Base-by-base conservation (phyloP, 1,140 invertebrate genomes). In the Dendroctonus ponderosae region DNA sequence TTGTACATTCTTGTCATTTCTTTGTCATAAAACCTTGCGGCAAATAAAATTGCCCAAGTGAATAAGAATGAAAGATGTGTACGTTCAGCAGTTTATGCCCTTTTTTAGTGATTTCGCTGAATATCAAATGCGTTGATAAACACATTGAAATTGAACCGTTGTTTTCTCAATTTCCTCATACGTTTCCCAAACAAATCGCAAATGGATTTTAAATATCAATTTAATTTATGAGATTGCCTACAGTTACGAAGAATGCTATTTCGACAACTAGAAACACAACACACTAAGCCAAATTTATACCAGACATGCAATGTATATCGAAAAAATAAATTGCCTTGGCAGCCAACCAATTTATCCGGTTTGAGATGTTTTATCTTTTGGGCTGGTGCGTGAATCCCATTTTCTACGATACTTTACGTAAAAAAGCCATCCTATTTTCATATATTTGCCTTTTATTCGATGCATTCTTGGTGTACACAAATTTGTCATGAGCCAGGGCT, bases 301-400 rank as follows among this genome's bases (percentile, higher is more conserved):
- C 53, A 65, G 66, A 71, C 70, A 69, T 67, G 65, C 65, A 71
- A 69, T 71, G 67, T 66, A 67, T 64, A 71, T 70, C 66, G 63
- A 72, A 71, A 74, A 74, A 74, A 75, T 75, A 75, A 74, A 75
- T 75, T 75, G 73, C 70, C 60, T 68, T 73, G 74, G 70, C 74
- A 75, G 56, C 66, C 70, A 74, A 75, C 74, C 74, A 75, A 75
- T 75, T 74, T 71, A 69, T 71, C 64, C 48, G 69, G 71, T 74
- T 73, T 69, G 62, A 68, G 70, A 72, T 72, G 73, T 72, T 75
- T 74, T 75, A 75, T 75, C 73, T 75, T 72, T 68, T 65, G 67
- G 65, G 72, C 69, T 72, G 73, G 72, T 75, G 74, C 72, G 72
- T 75, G 73, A 65, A 74, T 71, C 70, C 71, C 70, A 73, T 74